These are phyloP conservation scores for Polyploca ridens DNA, from an alignment of 2,888 invertebrate species.

Conservation along the genomic window DNA sequence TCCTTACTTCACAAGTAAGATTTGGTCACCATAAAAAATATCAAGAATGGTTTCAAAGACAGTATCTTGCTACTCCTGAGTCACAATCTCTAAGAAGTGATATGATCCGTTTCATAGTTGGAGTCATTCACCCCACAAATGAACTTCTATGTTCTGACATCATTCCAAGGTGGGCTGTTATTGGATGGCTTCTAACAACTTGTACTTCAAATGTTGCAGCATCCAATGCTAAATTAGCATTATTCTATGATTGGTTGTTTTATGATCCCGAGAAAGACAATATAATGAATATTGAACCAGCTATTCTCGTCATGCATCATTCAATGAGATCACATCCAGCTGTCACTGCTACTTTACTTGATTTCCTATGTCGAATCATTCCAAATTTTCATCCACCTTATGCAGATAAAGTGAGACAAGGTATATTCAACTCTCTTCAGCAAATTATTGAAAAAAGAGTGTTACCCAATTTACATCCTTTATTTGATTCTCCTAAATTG, in stretches of 20 bases:
- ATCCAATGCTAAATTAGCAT: slow-evolving; percentile 94
- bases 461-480: slow-evolving; percentile 91
- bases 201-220: slow-evolving; percentile 95
- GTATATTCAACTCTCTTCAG: slow-evolving; percentile 92
- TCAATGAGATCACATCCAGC: slow-evolving; percentile 96
- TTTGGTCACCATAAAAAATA: slow-evolving; percentile 97
- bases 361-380: slow-evolving; percentile 96
- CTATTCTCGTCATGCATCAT: slow-evolving; percentile 96
- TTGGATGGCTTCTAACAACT: slow-evolving; percentile 96
- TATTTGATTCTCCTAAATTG: slow-evolving; percentile 94
- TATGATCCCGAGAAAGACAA: slow-evolving; percentile 96
- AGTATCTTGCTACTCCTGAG: slow-evolving; percentile 96
- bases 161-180: slow-evolving; percentile 97
- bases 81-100: slow-evolving; percentile 96
- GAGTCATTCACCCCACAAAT: slow-evolving; percentile 97
- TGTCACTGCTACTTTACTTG: slow-evolving; percentile 94
- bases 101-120: slow-evolving; percentile 96
- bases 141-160: slow-evolving; percentile 97
- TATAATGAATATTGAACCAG: slow-evolving; percentile 98
- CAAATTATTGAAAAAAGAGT: slow-evolving; percentile 97
- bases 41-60: slow-evolving; percentile 97
- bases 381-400: slow-evolving; percentile 93
- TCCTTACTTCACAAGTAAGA: slow-evolving; percentile 92
- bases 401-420: slow-evolving; percentile 91
- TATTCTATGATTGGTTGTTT: slow-evolving; percentile 97